Evolutionary conservation across 1,140 invertebrate genomes (phyloP).

Genomic region (Harlomillsia oculata): DNA sequence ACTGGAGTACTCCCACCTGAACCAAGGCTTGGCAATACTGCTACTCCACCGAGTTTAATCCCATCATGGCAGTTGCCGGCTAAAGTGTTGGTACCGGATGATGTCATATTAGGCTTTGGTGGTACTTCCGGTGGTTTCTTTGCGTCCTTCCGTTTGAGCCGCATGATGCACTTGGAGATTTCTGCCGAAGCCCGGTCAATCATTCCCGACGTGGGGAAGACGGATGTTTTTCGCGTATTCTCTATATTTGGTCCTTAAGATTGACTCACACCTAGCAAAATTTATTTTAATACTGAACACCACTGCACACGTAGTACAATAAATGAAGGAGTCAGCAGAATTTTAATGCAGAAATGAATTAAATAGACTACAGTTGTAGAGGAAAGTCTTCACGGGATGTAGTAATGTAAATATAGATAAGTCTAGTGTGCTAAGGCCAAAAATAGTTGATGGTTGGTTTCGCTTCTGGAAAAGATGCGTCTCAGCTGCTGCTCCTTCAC

Average conservation of each 20-base stretch:
- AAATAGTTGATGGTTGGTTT: neutral
- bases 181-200: constrained; percentile 34
- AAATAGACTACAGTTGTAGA: neutral
- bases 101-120: constrained; percentile 17
- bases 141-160: constrained; percentile 32
- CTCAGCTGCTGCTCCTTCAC: neutral
- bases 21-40: constrained; percentile 19
- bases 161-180: constrained; percentile 34
- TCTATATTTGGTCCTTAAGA: constrained; percentile 8
- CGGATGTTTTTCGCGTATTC: constrained; percentile 1
- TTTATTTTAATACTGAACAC: constrained; percentile 1
- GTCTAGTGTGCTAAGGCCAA: neutral
- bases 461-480: neutral
- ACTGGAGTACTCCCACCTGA: constrained; percentile 11
- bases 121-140: constrained; percentile 33
- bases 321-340: neutral
- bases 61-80: neutral
- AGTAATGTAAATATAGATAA: too few relatives aligned
- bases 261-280: constrained; percentile 2
- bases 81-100: neutral
- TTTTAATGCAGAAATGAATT: neutral
- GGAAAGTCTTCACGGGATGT: too few relatives aligned
- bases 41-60: constrained; percentile 17
- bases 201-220: constrained; percentile 29
- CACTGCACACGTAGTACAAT: neutral